These are phyloP conservation scores for Gorilla gorilla DNA, from an alignment of 2,113 vertebrate species.

Conservation along the genomic window DNA sequence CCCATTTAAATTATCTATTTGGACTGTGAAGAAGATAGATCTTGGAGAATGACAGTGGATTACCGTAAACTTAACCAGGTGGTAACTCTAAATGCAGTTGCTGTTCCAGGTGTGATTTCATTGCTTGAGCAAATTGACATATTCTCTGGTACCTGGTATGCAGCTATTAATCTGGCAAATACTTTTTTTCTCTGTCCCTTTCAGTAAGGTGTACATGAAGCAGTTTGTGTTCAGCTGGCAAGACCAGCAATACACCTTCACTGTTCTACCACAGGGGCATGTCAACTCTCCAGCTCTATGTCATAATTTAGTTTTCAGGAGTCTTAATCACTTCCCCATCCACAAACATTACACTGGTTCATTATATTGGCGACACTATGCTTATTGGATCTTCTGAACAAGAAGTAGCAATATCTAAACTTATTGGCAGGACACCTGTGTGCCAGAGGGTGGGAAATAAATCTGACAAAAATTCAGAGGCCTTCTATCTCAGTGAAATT, in stretches of 20 bases:
- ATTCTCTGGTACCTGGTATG: neutral
- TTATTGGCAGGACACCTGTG: neutral
- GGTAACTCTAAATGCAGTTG: neutral
- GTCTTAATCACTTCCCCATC: neutral
- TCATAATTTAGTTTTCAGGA: neutral
- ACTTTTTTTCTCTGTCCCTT: neutral
- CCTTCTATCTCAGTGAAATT: neutral
- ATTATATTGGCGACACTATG: neutral
- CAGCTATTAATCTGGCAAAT: neutral
- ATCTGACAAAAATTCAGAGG: neutral
- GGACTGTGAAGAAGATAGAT: neutral
- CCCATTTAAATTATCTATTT: neutral
- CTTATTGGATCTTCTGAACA: neutral
- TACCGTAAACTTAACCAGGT: no score
- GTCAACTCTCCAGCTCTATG: neutral
- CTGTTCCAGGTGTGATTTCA: neutral
- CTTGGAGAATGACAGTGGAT: neutral
- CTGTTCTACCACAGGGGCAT: neutral
- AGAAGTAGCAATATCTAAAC: neutral
- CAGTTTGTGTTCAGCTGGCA: neutral
- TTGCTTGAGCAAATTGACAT: neutral
- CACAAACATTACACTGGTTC: neutral
- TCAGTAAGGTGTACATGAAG: neutral
- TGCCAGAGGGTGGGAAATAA: neutral
- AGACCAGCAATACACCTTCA: neutral